Evolutionary conservation across 2,113 vertebrate genomes (phyloP), one percentile per base, ranked within the genome.

Genomic region (Tachycineta bicolor): DNA sequence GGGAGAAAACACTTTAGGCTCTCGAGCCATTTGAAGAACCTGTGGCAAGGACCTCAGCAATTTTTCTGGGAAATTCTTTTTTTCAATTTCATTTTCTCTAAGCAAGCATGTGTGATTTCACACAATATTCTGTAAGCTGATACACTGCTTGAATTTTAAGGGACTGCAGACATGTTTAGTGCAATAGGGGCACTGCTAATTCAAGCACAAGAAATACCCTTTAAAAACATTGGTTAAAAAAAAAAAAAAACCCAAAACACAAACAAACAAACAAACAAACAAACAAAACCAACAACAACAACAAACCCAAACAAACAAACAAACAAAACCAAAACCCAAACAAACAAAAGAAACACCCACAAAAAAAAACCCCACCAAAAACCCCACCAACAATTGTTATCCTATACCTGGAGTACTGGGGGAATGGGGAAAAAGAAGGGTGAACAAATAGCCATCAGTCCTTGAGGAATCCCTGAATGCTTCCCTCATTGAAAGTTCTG

Each of bases 391-490:
- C 5, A 58, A 13, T 67, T 81, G 0, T 73, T 60, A 60, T 3
- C 14, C 26, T 64, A 22, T 6, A 43, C 5, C 11, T 79, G 24
- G 5, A 83, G 12, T 33, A 49, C 12, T 60, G 2, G 16, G 7
- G 11, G 8, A n/a, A 68, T 0, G 0, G 28, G 7, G 9, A 46
- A 74, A 52, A 2, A 3, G 11, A 52, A 50, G 1, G 7, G 4
- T 19, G 58, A 21, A 37, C 10, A 53, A 26, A 39, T 22, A 58
- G 25, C 9, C 49, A 6, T 10, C 18, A 58, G 17, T 46, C 56
- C 23, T 80, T 22, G 9, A 25, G 50, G 83, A 74, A 69, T 73
- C 56, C 21, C n/a, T 73, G 8, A 5, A 3, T 12, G 4, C 5
- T 65, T 86, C 28, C 10, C 3, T 39, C 37, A 58, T 2, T 28